A percentile compares a stretch with the other conserved stretches of the same genome.
phyloP scores from a whole-genome alignment of 2,797 vertebrate species.

The Urosaurus nigricauda region DNA sequence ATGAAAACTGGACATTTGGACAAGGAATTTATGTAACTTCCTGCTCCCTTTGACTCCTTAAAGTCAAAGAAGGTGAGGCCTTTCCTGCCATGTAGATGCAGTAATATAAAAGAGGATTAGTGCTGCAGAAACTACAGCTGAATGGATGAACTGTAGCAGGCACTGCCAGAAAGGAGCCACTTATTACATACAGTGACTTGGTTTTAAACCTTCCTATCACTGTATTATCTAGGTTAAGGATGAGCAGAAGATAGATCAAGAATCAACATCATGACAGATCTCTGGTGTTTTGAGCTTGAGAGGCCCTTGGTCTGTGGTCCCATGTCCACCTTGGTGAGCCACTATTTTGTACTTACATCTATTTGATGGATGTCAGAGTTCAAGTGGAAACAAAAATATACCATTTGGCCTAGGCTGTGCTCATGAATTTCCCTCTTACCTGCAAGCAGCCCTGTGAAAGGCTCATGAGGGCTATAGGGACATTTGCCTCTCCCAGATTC shows the following conservation, averaged over 20 bases:
- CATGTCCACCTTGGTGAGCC: neutral
- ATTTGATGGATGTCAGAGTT: neutral
- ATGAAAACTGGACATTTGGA: neutral
- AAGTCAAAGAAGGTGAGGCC: neutral
- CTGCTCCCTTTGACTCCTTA: neutral
- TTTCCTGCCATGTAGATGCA: neutral
- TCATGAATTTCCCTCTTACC: conserved; percentile 50
- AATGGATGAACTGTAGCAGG: neutral
- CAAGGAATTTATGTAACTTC: neutral
- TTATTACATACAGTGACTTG: neutral
- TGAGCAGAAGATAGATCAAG: neutral
- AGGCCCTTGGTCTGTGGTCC: neutral
- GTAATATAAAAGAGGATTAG: neutral
- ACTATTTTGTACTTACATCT: neutral
- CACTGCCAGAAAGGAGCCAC: accelerated
- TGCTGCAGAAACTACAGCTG: neutral
- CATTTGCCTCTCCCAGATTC: conserved; percentile 88
- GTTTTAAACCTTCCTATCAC: neutral
- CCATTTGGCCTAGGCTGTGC: accelerated
- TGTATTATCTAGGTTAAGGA: neutral
- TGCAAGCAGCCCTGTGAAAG: conserved; percentile 81
- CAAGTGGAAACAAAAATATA: neutral
- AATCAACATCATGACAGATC: neutral
- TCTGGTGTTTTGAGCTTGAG: neutral
- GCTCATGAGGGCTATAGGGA: conserved; percentile 86